Evolutionary conservation across 2,888 invertebrate species (phyloP), one percentile per base, ranked within the genome.

Genomic region (Chrysina gloriosa): DNA sequence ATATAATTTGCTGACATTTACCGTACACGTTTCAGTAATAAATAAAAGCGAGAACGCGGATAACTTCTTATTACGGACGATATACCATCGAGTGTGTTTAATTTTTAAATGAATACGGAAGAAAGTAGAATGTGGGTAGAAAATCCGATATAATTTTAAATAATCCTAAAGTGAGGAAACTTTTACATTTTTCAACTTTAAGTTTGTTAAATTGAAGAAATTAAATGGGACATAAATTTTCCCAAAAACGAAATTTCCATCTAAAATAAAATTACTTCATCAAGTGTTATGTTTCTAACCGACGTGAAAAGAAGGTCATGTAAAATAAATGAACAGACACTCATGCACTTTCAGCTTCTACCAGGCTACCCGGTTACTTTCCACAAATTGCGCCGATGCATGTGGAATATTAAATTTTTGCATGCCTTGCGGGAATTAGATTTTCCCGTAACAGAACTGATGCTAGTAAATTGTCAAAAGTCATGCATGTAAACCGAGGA

Each of bases 1-100:
- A 45, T 45, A 45, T 45, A 45, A 45, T 45, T 45, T 45, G 45
- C 21, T 21, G 45, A 16, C 16, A 9, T 45, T 45, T 45, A 45
- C 9, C 19, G 45, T 19, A 7, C 21, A 45, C n/a, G 19, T 3
- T 9, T 4, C 19, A 19, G 21, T 21, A 16, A 45, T 45, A 45
- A 45, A 45, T 21, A 21, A 6, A 45, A 21, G 6, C 19, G 9
- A 31, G 1, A 31, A n/a, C 31, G n/a, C 1, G n/a, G 1, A 3
- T 1, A 1, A 31, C n/a, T 2, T 31, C 2, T n/a, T 31, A n/a
- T 4, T n/a, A 31, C 31, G 1, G n/a, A 31, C 31, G n/a, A 31
- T 31, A 31, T 31, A n/a, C n/a, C n/a, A n/a, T n/a, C n/a, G n/a
- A n/a, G n/a, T n/a, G n/a, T n/a, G n/a, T n/a, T n/a, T n/a, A n/a